Percentiles rank a stretch among this genome's conserved stretches.
Conservation (phyloP, 1,140 invertebrate species). For the Coptotermes formosanus region DNA sequence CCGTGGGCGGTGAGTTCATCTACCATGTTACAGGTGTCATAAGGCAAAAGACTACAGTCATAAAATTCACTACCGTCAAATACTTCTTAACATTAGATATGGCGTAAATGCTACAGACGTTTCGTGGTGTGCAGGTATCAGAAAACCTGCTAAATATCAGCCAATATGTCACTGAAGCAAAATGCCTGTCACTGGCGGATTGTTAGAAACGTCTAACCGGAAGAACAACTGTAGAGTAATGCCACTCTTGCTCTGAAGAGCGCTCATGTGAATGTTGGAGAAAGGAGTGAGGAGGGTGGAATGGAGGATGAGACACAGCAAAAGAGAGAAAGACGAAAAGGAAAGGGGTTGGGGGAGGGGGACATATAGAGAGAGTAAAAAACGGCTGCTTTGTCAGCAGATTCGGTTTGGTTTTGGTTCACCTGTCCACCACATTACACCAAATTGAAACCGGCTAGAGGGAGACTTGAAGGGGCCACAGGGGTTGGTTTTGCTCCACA, state of each 20-base stretch:
- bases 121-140: no score
- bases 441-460: slow-evolving; percentile 30
- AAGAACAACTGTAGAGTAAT: background rate
- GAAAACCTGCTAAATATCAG: no score
- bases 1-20: no score
- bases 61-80: no score
- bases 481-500: background rate
- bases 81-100: no score
- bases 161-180: no score
- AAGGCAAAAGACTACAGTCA: no score
- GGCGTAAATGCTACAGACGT: no score
- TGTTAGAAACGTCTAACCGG: no score
- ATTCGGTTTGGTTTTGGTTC: slow-evolving; percentile 31
- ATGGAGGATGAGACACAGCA: slow-evolving; percentile 6
- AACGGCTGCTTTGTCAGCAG: slow-evolving; percentile 29
- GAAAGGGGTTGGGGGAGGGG: background rate
- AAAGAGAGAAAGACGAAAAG: background rate
- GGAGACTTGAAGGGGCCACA: background rate
- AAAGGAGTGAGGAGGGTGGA: background rate
- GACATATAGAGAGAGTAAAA: background rate
- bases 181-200: no score
- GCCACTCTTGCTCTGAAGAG: background rate
- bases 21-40: no score
- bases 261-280: background rate
- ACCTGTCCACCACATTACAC: slow-evolving; percentile 29